Percentiles rank a stretch among this genome's conserved stretches.
These are phyloP conservation scores for Panthera tigris DNA, from an alignment of 2,113 vertebrate genomes.

Conservation along the genomic window DNA sequence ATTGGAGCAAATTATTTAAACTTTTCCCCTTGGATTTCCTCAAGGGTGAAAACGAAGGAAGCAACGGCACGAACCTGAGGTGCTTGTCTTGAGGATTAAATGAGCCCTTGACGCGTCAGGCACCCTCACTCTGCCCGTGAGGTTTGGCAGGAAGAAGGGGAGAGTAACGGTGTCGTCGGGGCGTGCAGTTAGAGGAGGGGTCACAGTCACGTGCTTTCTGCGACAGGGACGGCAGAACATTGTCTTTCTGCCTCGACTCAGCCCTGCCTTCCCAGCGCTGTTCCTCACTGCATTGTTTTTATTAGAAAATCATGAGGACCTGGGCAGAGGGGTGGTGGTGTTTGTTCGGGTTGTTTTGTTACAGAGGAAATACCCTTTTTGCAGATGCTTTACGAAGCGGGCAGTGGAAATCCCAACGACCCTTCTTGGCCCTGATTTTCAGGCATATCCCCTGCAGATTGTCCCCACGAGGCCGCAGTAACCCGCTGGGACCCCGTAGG, in stretches of 20 bases:
- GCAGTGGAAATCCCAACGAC: rapidly evolving
- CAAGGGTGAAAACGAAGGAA: background rate
- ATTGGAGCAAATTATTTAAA: background rate
- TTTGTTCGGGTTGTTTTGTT: background rate
- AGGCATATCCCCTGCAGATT: rapidly evolving
- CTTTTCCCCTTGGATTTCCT: background rate
- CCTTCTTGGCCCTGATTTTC: background rate
- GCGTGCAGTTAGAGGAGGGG: background rate
- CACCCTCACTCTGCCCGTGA: rapidly evolving
- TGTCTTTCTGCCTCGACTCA: rapidly evolving
- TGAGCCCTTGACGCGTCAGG: background rate
- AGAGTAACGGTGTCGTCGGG: rapidly evolving
- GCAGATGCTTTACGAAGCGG: background rate
- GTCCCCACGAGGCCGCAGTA: rapidly evolving
- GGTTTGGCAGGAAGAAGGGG: background rate
- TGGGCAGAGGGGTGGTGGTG: background rate
- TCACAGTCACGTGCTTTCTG: rapidly evolving
- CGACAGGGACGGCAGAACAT: rapidly evolving
- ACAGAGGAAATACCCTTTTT: background rate
- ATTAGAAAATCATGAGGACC: background rate
- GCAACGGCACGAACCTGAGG: rapidly evolving
- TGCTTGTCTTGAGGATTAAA: background rate
- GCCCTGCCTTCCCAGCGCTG: no score
- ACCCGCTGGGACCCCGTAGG: rapidly evolving
- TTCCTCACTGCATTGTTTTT: background rate